Base-by-base conservation (phyloP, 2,888 invertebrate genomes). In the Eurytoma adleriae region DNA sequence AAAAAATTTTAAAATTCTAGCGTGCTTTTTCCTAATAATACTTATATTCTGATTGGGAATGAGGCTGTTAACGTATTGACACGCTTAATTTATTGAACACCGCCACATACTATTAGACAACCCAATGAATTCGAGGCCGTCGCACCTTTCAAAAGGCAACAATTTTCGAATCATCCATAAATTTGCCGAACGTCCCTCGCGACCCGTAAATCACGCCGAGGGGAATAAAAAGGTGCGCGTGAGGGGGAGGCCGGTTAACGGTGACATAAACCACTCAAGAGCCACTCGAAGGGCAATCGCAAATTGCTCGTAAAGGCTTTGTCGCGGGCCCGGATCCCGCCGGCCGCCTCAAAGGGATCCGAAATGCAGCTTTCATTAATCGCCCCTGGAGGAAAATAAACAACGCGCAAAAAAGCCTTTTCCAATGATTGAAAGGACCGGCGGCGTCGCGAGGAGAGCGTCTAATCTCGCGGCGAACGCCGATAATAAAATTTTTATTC, bases 231-330 rank as follows among this genome's bases (percentile, higher is more conserved):
- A 50, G 59, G 20, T 24, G 40, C 30, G 30, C 7, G 16, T 30
- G 3, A 67, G 50, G 50, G 50, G 14, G n/a, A 20, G 4, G 54
- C 10, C 73, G 64, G 62, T 74, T 78, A 73, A 74, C 79, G 69
- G 79, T 79, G 69, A 79, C 79, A 79, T 79, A 79, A 74, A 79
- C 73, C 79, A 79, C 69, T 79, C 71, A 20, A 4, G 61, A 48
- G 50, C 62, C 50, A 57, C 64, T 50, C 50, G 61, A 61, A 74
- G 68, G 62, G 67, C 67, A 69, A 74, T 73, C 73, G 73, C 73
- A 56, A 76, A 80, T 79, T 56, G 79, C 75, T 75, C 75, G 75
- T 79, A 79, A 79, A 75, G 27, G 62, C 54, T 48, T 56, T 61
- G 57, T 75, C 67, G 68, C 40, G 12, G 10, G 40, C 1, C 57